Base-by-base conservation (phyloP, 2,113 vertebrate species). In the Pogonocichla stellata region DNA sequence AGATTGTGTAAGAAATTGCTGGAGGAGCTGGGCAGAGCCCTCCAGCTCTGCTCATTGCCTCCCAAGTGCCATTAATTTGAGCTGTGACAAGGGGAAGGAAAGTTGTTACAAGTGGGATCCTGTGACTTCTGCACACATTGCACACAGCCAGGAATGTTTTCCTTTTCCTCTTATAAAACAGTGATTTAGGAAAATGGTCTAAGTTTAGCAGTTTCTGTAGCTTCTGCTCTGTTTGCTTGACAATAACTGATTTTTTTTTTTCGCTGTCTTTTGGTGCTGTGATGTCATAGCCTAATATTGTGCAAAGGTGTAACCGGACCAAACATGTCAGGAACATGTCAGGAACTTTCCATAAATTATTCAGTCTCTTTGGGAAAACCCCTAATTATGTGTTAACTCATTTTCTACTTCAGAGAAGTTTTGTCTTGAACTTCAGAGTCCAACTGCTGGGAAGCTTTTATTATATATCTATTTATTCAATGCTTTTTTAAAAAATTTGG, bases 341-440 rank as follows among this genome's bases (percentile, higher is more conserved):
- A 96, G 96, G 42, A 93, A 92, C 92, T 96, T 97, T 96, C 93
- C 95, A 96, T 96, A 96, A 97, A 96, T 96, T 94, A 96, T 96
- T 93, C 95, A 51, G 73, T 56, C 90, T 96, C 95, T 74, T 96
- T 94, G 95, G 96, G 96, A 97, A 97, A 97, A 90, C 93, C 96
- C 96, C 95, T 96, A 94, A 94, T 95, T 96, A 94, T 91, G 93
- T 93, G 86, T 91, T 97, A 95, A 84, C 88, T 97, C 93, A 92
- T 97, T 93, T 95, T 96, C 86, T 88, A 74, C 83, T 95, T 93
- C 93, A 96, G 92, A 96, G 92, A 23, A 67, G 57, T 81, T 92
- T 91, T 92, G 80, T 88, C 93, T 90, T 93, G 67, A 93, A 75
- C 78, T 91, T 90, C 4, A 3, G 78, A 86, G 65, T 88, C 86